Conservation (phyloP, 2,888 invertebrate species). For the Chrysina gloriosa region DNA sequence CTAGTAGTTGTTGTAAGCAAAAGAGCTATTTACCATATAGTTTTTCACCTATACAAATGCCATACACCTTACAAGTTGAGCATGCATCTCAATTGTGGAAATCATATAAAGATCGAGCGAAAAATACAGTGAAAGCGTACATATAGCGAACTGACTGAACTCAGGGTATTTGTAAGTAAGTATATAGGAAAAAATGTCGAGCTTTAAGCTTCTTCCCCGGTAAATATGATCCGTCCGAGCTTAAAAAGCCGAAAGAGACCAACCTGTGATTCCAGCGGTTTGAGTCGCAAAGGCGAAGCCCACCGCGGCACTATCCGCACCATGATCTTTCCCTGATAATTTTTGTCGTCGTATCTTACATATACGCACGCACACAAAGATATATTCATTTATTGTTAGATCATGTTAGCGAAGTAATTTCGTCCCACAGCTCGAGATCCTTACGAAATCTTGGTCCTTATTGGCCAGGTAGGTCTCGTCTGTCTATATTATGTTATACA, state of each 20-base stretch:
- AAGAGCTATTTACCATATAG: background rate
- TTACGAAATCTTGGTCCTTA: slow-evolving; percentile 57
- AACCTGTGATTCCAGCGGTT: slow-evolving; percentile 2
- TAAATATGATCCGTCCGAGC: slow-evolving; percentile 5
- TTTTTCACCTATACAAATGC: too few species aligned
- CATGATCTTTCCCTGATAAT: background rate
- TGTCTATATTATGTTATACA: slow-evolving; percentile 38
- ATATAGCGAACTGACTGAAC: slow-evolving; percentile 49
- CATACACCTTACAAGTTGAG: too few species aligned
- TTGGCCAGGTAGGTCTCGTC: slow-evolving; percentile 56
- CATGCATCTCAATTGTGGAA: background rate
- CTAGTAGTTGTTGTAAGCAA: background rate
- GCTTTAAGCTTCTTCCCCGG: slow-evolving; percentile 30
- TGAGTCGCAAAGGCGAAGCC: background rate
- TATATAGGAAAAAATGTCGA: slow-evolving; percentile 36
- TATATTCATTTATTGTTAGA: slow-evolving; percentile 40
- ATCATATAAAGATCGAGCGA: background rate
- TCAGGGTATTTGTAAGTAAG: slow-evolving; percentile 49
- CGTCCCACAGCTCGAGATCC: slow-evolving; percentile 43
- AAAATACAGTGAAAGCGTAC: background rate
- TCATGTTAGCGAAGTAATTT: slow-evolving; percentile 45
- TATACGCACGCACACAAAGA: background rate
- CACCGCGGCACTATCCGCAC: background rate
- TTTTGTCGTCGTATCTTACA: background rate
- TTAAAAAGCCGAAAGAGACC: background rate